phyloP scores from a whole-genome alignment of 92 coral and sea anemone species.

The Muricea muricata region DNA sequence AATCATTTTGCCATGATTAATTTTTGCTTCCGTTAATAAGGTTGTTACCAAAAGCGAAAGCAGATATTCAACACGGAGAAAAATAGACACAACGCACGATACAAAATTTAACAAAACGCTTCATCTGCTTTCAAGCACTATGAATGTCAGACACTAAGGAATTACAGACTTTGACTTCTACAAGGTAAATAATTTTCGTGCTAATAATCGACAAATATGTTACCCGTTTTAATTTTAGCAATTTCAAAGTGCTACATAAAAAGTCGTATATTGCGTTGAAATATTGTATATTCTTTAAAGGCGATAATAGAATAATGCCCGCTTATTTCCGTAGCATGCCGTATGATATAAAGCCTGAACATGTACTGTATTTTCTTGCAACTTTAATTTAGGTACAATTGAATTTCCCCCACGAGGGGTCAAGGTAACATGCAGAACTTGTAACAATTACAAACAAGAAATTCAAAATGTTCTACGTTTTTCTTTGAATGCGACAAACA shows the following conservation, averaged over 20 bases:
- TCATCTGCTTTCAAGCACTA: neutral
- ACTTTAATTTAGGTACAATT: neutral
- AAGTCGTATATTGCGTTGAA: neutral
- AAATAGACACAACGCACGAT: no score
- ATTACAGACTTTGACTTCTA: neutral
- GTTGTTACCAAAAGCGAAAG: neutral
- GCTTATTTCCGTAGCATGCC: neutral
- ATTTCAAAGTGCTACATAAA: neutral
- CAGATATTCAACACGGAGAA: neutral
- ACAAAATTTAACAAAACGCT: neutral
- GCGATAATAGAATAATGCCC: neutral
- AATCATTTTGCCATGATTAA: no score
- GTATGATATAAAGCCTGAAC: no score
- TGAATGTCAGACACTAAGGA: neutral
- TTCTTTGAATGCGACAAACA: neutral
- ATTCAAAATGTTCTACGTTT: neutral
- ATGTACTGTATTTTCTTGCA: neutral
- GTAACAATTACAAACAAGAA: neutral
- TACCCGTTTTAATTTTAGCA: neutral
- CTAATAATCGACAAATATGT: neutral
- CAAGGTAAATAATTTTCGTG: slow-evolving; percentile 1
- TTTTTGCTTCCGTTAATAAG: no score
- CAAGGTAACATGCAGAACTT: slow-evolving; percentile 29
- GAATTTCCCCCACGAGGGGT: slow-evolving; percentile 12
- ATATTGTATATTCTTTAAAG: neutral